Evolutionary conservation across 2,888 invertebrate genomes (phyloP).

Genomic region (Harpalus rufipes): DNA sequence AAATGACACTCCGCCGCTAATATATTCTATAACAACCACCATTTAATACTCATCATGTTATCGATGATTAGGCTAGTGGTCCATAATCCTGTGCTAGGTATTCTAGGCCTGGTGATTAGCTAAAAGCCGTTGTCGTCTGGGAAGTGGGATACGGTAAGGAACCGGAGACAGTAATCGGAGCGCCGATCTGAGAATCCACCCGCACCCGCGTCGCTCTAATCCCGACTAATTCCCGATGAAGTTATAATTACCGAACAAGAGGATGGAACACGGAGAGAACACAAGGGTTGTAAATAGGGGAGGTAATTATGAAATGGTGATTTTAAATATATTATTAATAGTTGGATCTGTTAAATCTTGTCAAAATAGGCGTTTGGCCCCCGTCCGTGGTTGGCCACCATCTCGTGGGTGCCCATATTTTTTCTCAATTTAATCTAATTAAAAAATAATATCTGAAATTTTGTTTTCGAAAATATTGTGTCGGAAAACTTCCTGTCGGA

Average conservation of each 20-base stretch:
- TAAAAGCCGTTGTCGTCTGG: constrained; percentile 22
- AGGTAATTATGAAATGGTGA: not conserved
- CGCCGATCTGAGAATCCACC: not conserved
- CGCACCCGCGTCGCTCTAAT: constrained; percentile 38
- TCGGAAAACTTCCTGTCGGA: too few relatives aligned
- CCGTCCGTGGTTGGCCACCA: too few relatives aligned
- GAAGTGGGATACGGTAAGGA: constrained; percentile 1
- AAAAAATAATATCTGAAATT: too few relatives aligned
- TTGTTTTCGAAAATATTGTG: too few relatives aligned
- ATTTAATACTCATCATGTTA: not conserved
- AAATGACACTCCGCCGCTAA: too few relatives aligned
- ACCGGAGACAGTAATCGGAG: constrained; percentile 23
- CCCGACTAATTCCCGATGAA: constrained; percentile 63
- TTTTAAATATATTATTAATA: not conserved
- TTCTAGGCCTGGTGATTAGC: constrained; percentile 29
- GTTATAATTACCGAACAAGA: constrained; percentile 65
- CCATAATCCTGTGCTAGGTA: not conserved
- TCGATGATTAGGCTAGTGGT: not conserved
- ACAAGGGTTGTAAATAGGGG: not conserved
- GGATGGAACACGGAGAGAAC: constrained; percentile 32
- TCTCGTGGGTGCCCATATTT: too few relatives aligned
- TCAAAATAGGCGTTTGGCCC: too few relatives aligned
- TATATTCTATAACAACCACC: too few relatives aligned
- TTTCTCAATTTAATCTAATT: too few relatives aligned
- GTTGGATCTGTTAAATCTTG: too few relatives aligned